Percentiles rank a stretch among this genome's conserved stretches.
These are phyloP conservation scores for Micromesistius poutassou DNA, from an alignment of 2,797 vertebrate genomes.

Conservation along the genomic window DNA sequence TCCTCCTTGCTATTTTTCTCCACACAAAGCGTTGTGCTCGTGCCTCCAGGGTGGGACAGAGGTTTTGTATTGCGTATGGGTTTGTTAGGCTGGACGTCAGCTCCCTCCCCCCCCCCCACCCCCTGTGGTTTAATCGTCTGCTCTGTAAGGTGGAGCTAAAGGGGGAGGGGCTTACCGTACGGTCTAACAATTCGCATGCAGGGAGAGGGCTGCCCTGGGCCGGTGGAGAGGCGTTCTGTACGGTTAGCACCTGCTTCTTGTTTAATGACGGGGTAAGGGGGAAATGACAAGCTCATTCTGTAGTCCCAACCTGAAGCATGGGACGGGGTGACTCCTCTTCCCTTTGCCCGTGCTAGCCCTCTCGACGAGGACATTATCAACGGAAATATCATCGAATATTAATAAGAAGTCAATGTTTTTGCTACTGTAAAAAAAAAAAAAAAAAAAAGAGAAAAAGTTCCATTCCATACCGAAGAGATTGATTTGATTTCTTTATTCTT, in stretches of 20 bases:
- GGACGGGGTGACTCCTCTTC: slow-evolving; percentile 42
- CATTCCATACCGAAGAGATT: slow-evolving; percentile 67
- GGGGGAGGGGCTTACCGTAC: background rate
- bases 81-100: background rate
- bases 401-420: slow-evolving; percentile 54
- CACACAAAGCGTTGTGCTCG: background rate
- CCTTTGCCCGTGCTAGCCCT: slow-evolving; percentile 36
- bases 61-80: slow-evolving; percentile 21
- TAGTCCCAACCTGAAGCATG: slow-evolving; percentile 54
- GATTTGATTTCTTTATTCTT: background rate
- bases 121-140: background rate
- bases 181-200: slow-evolving; percentile 7
- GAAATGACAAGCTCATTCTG: slow-evolving; percentile 30
- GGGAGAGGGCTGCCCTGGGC: slow-evolving; percentile 40
- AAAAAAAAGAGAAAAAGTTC: slow-evolving; percentile 25
- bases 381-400: slow-evolving; percentile 55
- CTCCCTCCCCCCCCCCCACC: background rate
- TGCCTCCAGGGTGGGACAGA: slow-evolving; percentile 15
- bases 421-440: slow-evolving; percentile 52
- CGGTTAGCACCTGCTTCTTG: slow-evolving; percentile 18
- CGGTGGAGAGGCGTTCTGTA: slow-evolving; percentile 44
- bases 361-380: slow-evolving; percentile 36
- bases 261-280: background rate
- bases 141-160: background rate
- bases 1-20: background rate